Conservation (phyloP, 2,113 vertebrate genomes). For the Clinocottus analis region DNA sequence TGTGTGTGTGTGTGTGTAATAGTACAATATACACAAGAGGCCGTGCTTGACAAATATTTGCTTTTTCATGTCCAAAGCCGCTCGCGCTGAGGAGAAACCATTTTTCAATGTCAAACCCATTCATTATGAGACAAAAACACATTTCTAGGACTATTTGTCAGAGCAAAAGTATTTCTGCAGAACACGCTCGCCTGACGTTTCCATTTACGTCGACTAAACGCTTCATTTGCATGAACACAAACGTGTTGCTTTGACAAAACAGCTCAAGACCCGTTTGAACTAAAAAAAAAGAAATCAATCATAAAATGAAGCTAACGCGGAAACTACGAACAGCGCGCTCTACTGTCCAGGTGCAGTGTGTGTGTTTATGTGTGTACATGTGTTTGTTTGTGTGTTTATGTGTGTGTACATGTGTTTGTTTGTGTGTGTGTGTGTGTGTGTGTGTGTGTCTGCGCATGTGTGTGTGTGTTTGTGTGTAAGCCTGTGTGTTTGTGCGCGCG, state of each 20-base stretch:
- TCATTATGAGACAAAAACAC: slow-evolving; percentile 4
- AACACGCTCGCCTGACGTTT: background rate
- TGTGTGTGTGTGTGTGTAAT: no score
- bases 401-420: no score
- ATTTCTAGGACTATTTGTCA: background rate
- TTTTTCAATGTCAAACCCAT: background rate
- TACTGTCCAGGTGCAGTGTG: no score
- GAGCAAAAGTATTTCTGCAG: background rate
- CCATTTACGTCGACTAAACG: background rate
- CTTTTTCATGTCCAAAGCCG: slow-evolving; percentile 1
- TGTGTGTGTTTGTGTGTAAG: no score
- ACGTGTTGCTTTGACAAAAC: background rate
- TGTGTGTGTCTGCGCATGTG: background rate
- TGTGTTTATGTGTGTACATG: background rate
- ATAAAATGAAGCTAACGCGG: background rate
- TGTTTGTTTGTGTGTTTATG: background rate
- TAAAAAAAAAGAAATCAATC: background rate
- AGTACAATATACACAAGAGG: background rate
- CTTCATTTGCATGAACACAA: slow-evolving; percentile 3
- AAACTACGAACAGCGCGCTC: background rate
- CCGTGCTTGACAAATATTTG: background rate
- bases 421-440: background rate
- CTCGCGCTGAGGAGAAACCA: background rate
- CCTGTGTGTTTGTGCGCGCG: no score
- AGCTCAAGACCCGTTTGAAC: background rate